A percentile compares a stretch with the other conserved stretches of the same genome.
Conservation (phyloP, 2,888 invertebrate genomes). For the Heliconius cydno region DNA sequence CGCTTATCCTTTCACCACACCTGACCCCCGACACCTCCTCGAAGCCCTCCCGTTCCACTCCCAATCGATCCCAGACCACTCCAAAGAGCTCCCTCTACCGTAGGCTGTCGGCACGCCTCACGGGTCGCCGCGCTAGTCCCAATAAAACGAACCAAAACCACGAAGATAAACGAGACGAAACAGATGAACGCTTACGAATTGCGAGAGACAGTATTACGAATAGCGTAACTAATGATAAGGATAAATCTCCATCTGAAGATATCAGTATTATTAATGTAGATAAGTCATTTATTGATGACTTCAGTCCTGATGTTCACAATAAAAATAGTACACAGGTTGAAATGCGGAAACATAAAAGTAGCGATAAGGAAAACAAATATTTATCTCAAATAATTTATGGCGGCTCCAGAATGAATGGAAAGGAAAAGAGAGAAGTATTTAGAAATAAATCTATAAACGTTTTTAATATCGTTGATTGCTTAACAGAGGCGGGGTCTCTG, state of each 20-base stretch:
- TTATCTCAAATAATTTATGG: conserved; percentile 61
- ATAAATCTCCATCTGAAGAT: conserved; percentile 61
- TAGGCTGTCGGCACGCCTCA: conserved; percentile 76
- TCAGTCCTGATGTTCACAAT: conserved; percentile 57
- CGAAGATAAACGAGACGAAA: conserved; percentile 58
- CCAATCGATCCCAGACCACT: conserved; percentile 74
- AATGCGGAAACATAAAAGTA: conserved; percentile 61
- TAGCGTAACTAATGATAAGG: conserved; percentile 57
- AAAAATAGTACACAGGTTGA: conserved; percentile 62
- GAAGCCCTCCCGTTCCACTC: conserved; percentile 69
- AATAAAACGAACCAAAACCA: conserved; percentile 51
- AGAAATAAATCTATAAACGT: conserved; percentile 79
- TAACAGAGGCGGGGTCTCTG: conserved; percentile 73
- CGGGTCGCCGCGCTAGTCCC: conserved; percentile 67
- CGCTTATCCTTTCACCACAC: conserved; percentile 83
- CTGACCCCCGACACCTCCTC: conserved; percentile 67
- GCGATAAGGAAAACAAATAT: conserved; percentile 74
- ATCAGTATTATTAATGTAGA: conserved; percentile 69
- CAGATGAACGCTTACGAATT: conserved; percentile 65
- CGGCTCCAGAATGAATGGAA: conserved; percentile 60
- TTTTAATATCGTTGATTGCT: conserved; percentile 77
- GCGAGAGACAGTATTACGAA: conserved; percentile 68
- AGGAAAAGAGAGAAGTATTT: conserved; percentile 79
- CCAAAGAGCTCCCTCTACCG: conserved; percentile 79
- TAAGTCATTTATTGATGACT: conserved; percentile 65